Evolutionary conservation across 2,888 invertebrate genomes (phyloP).

Genomic region (Lamproptera curius): DNA sequence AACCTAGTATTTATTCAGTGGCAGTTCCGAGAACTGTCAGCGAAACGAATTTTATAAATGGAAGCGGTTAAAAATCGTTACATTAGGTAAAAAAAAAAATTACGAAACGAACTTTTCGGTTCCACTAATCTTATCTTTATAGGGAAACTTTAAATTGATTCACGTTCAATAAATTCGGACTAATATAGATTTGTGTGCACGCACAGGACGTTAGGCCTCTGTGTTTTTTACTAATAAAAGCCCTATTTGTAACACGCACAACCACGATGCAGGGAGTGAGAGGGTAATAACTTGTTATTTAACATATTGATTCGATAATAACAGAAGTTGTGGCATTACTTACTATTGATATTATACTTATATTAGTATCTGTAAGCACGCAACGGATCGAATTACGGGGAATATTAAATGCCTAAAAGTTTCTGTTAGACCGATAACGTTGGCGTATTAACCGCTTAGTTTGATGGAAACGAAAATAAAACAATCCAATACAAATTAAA

Average conservation of each 20-base stretch:
- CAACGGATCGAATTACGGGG: conserved; percentile 39
- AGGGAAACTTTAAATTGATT: conserved; percentile 68
- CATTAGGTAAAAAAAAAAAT: background rate
- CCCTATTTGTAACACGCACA: conserved; percentile 62
- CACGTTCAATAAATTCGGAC: conserved; percentile 62
- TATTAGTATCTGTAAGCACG: conserved; percentile 67
- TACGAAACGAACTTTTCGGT: background rate
- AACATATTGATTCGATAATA: conserved; percentile 57
- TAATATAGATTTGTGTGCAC: conserved; percentile 64
- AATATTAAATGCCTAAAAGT: conserved; percentile 38
- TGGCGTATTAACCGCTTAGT: background rate
- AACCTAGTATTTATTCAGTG: conserved; percentile 9
- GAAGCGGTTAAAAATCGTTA: background rate
- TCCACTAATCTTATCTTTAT: conserved; percentile 40
- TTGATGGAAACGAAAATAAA: background rate
- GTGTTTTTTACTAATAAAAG: conserved; percentile 46
- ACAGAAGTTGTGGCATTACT: conserved; percentile 59
- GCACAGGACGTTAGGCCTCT: conserved; percentile 54
- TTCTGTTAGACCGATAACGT: conserved; percentile 27
- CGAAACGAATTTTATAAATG: background rate
- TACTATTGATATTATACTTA: conserved; percentile 62
- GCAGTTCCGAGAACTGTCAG: background rate
- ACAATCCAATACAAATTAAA: conserved; percentile 34
- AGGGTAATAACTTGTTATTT: conserved; percentile 51
- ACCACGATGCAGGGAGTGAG: conserved; percentile 49